phyloP scores from a whole-genome alignment of 2,888 invertebrate genomes.

The Orchesellides sinensis region DNA sequence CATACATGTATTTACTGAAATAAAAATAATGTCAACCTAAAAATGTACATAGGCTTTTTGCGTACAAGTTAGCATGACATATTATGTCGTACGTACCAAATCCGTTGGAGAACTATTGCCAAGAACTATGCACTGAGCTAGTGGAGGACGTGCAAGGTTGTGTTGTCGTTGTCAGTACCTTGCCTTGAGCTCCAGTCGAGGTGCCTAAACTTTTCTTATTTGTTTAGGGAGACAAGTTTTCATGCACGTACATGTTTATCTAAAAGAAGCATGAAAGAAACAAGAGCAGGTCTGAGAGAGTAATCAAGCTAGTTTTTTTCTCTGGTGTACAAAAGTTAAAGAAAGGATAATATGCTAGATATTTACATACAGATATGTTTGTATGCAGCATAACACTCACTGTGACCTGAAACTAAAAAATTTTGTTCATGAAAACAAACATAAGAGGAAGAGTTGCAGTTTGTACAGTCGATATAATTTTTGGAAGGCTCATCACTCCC shows the following conservation, averaged over 20 bases:
- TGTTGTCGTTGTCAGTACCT: not conserved
- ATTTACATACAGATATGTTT: not conserved
- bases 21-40: too few species aligned
- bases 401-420: constrained; percentile 32
- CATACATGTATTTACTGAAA: too few species aligned
- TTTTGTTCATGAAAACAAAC: not conserved
- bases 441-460: not conserved
- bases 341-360: too few species aligned
- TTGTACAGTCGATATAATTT: not conserved
- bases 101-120: not conserved
- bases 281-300: not conserved
- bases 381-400: not conserved
- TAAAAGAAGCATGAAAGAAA: not conserved
- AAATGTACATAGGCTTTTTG: too few species aligned
- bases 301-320: constrained; percentile 21
- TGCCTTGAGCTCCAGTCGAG: constrained; percentile 16
- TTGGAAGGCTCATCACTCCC: not conserved
- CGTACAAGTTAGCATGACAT: too few species aligned
- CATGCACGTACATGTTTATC: not conserved
- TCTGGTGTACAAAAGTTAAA: too few species aligned
- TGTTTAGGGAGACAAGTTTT: constrained; percentile 41
- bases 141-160: not conserved
- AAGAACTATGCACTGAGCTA: too few species aligned
- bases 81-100: not conserved
- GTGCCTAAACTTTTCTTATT: constrained; percentile 37